Conservation (phyloP, 2,797 vertebrate species). For the Allobates femoralis region DNA sequence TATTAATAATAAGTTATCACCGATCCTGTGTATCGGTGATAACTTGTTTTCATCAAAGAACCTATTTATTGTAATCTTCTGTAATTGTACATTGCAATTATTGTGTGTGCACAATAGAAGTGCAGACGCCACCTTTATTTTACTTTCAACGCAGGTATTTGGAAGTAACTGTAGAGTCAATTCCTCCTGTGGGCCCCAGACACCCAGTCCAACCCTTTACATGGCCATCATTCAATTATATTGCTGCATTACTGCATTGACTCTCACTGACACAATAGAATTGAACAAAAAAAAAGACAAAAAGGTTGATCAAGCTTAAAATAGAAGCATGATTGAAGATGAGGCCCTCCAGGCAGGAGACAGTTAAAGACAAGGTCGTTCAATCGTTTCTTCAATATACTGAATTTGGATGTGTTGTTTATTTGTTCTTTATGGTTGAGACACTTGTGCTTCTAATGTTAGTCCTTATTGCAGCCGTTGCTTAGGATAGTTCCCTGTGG, state of each 20-base stretch:
- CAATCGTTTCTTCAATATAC: conserved; percentile 1
- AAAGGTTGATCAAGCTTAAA: not conserved
- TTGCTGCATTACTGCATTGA: not conserved
- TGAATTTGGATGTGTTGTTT: conserved; percentile 26
- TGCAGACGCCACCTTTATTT: too few species aligned
- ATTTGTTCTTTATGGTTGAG: conserved; percentile 46
- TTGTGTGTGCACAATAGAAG: too few species aligned
- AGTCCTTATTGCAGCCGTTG: conserved; percentile 36
- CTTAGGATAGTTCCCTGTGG: conserved; percentile 42
- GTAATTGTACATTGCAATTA: too few species aligned
- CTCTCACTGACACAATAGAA: not conserved
- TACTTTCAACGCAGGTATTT: too few species aligned
- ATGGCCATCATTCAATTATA: not conserved
- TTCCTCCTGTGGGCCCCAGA: too few species aligned
- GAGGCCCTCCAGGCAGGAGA: not conserved
- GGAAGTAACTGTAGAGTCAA: too few species aligned
- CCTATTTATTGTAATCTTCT: too few species aligned
- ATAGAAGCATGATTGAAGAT: not conserved
- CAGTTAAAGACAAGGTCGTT: not conserved
- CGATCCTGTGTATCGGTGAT: too few species aligned
- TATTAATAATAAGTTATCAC: too few species aligned
- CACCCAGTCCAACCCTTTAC: too few species aligned
- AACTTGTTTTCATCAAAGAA: too few species aligned
- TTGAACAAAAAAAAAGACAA: not conserved
- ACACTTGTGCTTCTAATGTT: conserved; percentile 46